Evolutionary conservation across 2,888 invertebrate species (phyloP), one percentile per base, ranked within the genome.

Genomic region (Apodemia duryi): DNA sequence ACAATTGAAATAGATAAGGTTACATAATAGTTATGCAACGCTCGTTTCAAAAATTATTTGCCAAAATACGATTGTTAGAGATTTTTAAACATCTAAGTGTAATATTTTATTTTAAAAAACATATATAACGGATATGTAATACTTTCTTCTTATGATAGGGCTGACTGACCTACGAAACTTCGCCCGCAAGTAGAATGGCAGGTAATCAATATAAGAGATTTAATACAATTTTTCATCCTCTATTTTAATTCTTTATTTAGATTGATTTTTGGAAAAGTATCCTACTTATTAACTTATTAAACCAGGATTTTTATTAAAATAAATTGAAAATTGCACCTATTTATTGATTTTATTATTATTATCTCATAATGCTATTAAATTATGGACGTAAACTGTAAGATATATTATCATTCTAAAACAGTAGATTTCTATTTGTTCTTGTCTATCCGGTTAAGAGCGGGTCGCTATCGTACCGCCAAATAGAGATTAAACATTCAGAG

Each of bases 401-500:
- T 46, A 46, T 46, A 57, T 57, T 57, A 29, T 4, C 32, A 57
- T 57, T 60, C 60, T 35, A 60, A 57, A 60, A 60, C 32, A 60
- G 57, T 35, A 13, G 29, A 60, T 13, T 60, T n/a, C 32, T 60
- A 60, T 60, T 60, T 60, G 57, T 60, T 60, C 32, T 60, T 60
- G 57, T 60, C 57, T 60, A 60, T 35, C 32, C 35, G 29, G 57
- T 60, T 13, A 13, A 32, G 57, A 60, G 32, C 57, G 57, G 52
- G 54, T 60, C 57, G 57, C 57, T 54, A 60, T 60, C 82, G 77
- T 74, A 72, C 74, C 72, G 71, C 82, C 85, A 84, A 85, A 85
- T 82, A 85, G 73, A 86, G 86, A 91, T 91, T 90, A 91, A 91
- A 91, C 88, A 91, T 91, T 91, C 91, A 91, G 83, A 82, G 86